Base-by-base conservation (phyloP, 2,797 vertebrate species). In the Diplodus puntazzo region DNA sequence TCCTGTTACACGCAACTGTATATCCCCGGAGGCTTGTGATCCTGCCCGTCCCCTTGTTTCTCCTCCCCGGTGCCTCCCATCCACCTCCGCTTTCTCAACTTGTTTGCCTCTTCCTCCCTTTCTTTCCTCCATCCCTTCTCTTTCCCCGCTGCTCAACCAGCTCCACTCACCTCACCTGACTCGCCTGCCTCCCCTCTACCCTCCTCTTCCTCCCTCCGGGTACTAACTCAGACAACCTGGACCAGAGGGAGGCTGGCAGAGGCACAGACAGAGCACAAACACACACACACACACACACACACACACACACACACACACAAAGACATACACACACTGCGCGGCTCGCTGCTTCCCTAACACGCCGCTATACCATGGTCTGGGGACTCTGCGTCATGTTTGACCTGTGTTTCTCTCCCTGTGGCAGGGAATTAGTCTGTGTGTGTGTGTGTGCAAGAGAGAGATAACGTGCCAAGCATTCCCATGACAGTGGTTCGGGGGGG, bases 361-460 rank as follows among this genome's bases (percentile, higher is more conserved):
- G 43, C 59, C 76, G 76, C 73, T 75, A 50, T 73, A 79, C 65
- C 13, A 13, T 55, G 50, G 68, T 84, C 70, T 83, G 66, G 85
- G 88, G 88, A 88, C 77, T 73, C 63, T 83, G 86, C 23, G 18
- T 91, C 86, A 87, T 87, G 81, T 91, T 84, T 91, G 87, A 92
- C 90, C 90, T 84, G 81, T 81, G 73, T 82, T 82, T 82, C 74
- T 82, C 72, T 85, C 85, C 87, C 85, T 82, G 45, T 84, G 84
- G 85, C 84, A 59, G 73, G 34, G 67, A 78, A 79, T 87, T 81
- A 66, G 79, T 84, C 60, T 75, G 43, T 52, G 71, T 69, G 55
- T 57, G 57, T 55, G 9, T 55, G 49, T 73, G 61, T 39, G 64
- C 43, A 16, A n/a, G 69, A 45, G 23, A 58, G 50, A 52, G 25